Base-by-base conservation (phyloP, 2,797 vertebrate species). In the Tinamus major region DNA sequence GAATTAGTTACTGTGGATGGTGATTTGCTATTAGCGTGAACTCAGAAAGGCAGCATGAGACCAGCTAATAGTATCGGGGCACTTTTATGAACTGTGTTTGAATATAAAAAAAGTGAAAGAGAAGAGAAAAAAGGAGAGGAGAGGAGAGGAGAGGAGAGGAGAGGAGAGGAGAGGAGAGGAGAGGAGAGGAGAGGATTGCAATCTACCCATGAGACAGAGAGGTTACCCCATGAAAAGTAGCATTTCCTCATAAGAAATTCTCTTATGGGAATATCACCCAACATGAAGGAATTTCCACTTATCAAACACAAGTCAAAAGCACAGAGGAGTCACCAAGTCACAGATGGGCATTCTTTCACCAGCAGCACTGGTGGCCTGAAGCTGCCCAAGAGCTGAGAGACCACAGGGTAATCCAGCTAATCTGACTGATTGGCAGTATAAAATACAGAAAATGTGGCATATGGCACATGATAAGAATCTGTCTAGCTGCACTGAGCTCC, bases 1-100 rank as follows among this genome's bases (percentile, higher is more conserved):
- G 49, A 84, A 55, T 33, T 42, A 71, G 10, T 35, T 61, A n/a
- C 42, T 9, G 4, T 51, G 51, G 18, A 37, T 46, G 37, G 33
- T 4, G 1, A 27, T 85, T 55, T 68, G 41, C n/a, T 76, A 33
- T 6, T 62, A 31, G 15, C 51, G 10, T n/a, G 55, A 69, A 67
- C 65, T 85, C 1, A 1, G 56, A 89, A 64, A 75, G 61, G 33
- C 72, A 35, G 1, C 1, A 59, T 0, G 0, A 53, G 49, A 58
- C 33, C 21, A 67, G 29, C 1, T 1, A 55, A 56, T 24, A 24
- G 62, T 14, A 37, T 10, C 46, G 41, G 17, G 4, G 9, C 39
- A 41, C 16, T 46, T 90, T 74, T 42, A 41, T 56, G 56, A 79
- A 39, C 8, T 2, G 1, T 13, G 17, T 70, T 75, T 71, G 55